These are phyloP conservation scores for Elephas maximus DNA, from an alignment of 2,113 vertebrate genomes.

Conservation along the genomic window DNA sequence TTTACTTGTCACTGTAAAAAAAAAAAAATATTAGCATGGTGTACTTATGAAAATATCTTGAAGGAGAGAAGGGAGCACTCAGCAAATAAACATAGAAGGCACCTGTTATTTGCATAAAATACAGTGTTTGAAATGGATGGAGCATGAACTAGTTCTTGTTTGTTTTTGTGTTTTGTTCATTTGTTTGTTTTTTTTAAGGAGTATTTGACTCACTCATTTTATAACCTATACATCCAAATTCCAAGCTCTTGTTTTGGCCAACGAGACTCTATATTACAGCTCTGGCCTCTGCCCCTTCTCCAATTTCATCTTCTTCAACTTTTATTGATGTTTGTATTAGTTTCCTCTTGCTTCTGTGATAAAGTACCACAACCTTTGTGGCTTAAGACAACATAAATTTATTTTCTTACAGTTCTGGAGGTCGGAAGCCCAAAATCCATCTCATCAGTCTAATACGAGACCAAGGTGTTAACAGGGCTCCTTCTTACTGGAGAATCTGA, in stretches of 20 bases:
- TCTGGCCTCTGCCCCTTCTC: not conserved
- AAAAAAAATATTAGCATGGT: no score
- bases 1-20: no score
- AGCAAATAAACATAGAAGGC: no score
- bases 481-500: not conserved
- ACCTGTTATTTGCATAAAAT: no score
- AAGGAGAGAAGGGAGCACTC: no score
- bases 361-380: not conserved
- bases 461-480: not conserved
- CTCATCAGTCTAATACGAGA: not conserved
- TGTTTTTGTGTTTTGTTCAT: not conserved
- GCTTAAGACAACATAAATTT: not conserved
- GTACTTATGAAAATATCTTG: no score
- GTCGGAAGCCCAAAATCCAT: not conserved
- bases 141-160: not conserved
- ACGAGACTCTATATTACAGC: fast-evolving
- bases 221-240: not conserved
- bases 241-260: not conserved
- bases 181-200: not conserved
- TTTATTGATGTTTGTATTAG: not conserved
- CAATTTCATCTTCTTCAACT: fast-evolving
- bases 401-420: not conserved
- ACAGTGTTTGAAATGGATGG: not conserved
- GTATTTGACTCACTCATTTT: not conserved
- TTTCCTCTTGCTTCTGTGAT: not conserved